phyloP scores from a whole-genome alignment of 2,888 invertebrate species.

The Tenthredo livida region DNA sequence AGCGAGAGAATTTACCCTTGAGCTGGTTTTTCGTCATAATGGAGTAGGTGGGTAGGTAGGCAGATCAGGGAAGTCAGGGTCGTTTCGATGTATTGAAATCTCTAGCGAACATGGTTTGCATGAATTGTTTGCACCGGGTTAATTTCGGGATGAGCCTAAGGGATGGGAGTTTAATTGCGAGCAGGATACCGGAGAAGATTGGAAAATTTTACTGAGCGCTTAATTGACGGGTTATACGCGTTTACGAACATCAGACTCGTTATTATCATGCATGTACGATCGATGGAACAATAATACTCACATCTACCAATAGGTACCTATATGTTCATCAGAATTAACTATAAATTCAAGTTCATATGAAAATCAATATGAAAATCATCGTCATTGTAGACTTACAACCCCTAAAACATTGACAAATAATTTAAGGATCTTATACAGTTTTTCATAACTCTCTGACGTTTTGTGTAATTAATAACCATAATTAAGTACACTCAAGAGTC shows the following conservation, averaged over 20 bases:
- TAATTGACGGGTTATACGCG: constrained; percentile 1
- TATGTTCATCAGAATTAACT: not conserved
- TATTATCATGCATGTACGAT: constrained; percentile 11
- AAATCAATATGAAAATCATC: not conserved
- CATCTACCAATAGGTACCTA: too few species aligned
- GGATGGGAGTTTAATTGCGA: constrained; percentile 21
- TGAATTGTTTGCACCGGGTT: constrained; percentile 34
- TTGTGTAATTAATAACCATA: constrained; percentile 11
- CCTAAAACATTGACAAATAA: not conserved
- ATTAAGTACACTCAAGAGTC: constrained; percentile 22
- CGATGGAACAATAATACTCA: constrained; percentile 4
- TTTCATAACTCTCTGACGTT: not conserved
- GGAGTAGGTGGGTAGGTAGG: not conserved
- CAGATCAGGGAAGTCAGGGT: constrained; percentile 11
- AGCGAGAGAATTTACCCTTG: constrained; percentile 19
- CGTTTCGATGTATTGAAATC: constrained; percentile 32
- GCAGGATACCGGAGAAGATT: constrained; percentile 29
- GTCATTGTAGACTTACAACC: not conserved
- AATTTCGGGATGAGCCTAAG: constrained; percentile 14
- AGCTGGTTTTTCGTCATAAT: not conserved
- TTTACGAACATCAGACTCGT: not conserved
- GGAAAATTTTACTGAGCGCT: constrained; percentile 21
- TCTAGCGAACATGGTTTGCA: constrained; percentile 18
- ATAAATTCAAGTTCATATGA: not conserved
- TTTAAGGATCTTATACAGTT: not conserved